These are phyloP conservation scores for Tachina grossa DNA, from an alignment of 2,888 invertebrate genomes.

Conservation along the genomic window DNA sequence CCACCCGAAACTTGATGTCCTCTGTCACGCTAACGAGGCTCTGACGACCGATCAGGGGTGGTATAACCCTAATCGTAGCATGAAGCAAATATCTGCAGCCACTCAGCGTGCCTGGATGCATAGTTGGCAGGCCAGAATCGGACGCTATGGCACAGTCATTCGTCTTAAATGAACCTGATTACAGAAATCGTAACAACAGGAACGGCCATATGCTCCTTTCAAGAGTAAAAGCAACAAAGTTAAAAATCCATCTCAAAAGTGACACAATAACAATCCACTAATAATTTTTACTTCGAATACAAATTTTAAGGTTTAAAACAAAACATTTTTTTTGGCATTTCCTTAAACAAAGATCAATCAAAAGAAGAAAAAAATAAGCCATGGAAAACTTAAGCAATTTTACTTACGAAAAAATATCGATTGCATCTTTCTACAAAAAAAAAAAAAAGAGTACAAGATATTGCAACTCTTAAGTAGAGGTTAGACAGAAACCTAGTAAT, in stretches of 20 bases:
- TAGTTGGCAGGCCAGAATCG: too few species aligned
- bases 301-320: background rate
- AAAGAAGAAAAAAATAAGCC: constrained; percentile 17
- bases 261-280: background rate
- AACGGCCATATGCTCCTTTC: too few species aligned
- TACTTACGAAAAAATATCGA: constrained; percentile 20
- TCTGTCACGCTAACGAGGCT: too few species aligned
- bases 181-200: too few species aligned
- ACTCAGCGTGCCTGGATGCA: too few species aligned
- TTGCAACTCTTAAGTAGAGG: constrained; percentile 24
- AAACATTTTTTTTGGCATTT: constrained; percentile 11
- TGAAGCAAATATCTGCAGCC: too few species aligned
- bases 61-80: too few species aligned
- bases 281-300: background rate
- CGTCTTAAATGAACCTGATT: too few species aligned
- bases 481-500: background rate
- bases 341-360: constrained; percentile 47
- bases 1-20: too few species aligned
- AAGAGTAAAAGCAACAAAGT: too few species aligned
- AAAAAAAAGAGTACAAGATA: background rate
- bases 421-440: constrained; percentile 37
- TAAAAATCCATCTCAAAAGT: constrained; percentile 25
- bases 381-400: constrained; percentile 55
- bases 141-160: too few species aligned
- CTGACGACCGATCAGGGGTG: too few species aligned